Conservation (phyloP, 2,113 vertebrate species). For the Arenaria interpres region DNA sequence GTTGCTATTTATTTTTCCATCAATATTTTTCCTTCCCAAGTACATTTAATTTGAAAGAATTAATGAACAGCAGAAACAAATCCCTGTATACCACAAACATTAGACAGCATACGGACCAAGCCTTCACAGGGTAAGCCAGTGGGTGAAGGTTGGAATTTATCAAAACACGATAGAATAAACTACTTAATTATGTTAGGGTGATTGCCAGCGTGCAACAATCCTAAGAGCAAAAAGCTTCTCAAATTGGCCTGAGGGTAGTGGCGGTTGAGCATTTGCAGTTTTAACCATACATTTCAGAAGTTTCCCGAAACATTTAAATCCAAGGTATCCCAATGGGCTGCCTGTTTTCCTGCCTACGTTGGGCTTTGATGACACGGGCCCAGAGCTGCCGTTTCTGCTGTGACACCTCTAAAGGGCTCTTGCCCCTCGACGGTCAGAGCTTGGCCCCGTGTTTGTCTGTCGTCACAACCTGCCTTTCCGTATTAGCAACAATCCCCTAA, state of each 20-base stretch:
- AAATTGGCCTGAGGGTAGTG: not conserved
- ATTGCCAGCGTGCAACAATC: constrained; percentile 27
- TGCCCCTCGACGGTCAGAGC: not conserved
- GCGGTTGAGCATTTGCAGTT: not conserved
- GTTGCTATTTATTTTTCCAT: constrained; percentile 24
- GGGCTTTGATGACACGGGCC: not conserved
- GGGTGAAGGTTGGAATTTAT: constrained; percentile 54
- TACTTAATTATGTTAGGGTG: constrained; percentile 27
- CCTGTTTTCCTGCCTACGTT: not conserved
- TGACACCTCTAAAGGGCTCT: not conserved
- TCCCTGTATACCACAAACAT: constrained; percentile 8
- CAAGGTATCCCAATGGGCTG: not conserved
- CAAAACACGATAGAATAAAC: constrained; percentile 59
- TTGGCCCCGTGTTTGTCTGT: not conserved
- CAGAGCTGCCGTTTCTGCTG: not conserved
- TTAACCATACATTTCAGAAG: not conserved
- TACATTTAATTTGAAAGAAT: constrained; percentile 22
- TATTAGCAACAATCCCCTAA: not conserved
- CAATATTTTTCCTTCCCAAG: constrained; percentile 36
- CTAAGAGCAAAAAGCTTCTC: not conserved
- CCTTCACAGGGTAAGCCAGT: not conserved
- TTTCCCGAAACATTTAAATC: not conserved
- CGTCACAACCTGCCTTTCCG: not conserved
- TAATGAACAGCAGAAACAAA: constrained; percentile 58
- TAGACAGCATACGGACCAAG: not conserved